Percentiles rank a stretch among this genome's conserved stretches.
These are phyloP conservation scores for Andrena hattorfiana DNA, from an alignment of 2,888 invertebrate genomes.

Conservation along the genomic window DNA sequence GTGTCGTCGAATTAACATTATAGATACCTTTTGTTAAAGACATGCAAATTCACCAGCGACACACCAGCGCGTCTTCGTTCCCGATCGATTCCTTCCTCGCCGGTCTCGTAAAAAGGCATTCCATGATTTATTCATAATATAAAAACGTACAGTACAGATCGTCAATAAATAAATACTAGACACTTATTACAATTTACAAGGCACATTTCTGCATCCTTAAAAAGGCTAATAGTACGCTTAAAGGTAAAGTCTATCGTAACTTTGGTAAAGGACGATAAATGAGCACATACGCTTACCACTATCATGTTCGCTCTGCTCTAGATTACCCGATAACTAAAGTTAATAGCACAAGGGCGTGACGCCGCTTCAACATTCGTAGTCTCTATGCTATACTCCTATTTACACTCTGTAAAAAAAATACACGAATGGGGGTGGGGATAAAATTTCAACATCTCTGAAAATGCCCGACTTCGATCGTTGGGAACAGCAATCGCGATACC, in stretches of 20 bases:
- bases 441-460: constrained; percentile 31
- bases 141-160: constrained; percentile 73
- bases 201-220: constrained; percentile 72
- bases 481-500: constrained; percentile 55
- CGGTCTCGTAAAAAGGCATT: constrained; percentile 63
- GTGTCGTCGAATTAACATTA: constrained; percentile 19
- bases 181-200: constrained; percentile 76
- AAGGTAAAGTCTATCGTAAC: constrained; percentile 50
- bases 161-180: constrained; percentile 77
- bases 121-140: constrained; percentile 73
- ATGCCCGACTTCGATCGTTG: constrained; percentile 61
- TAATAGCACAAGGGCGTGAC: constrained; percentile 42
- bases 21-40: constrained; percentile 50
- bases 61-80: neutral
- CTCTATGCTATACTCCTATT: constrained; percentile 42
- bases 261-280: constrained; percentile 60
- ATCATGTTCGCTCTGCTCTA: constrained; percentile 2
- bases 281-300: constrained; percentile 28
- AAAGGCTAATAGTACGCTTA: constrained; percentile 27
- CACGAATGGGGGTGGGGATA: constrained; percentile 2
- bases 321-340: constrained; percentile 6
- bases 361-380: constrained; percentile 29
- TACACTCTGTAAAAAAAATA: constrained; percentile 52
- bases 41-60: constrained; percentile 29
- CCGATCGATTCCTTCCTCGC: constrained; percentile 9